Conservation (phyloP, 2,888 invertebrate genomes). For the Selenia dentaria region DNA sequence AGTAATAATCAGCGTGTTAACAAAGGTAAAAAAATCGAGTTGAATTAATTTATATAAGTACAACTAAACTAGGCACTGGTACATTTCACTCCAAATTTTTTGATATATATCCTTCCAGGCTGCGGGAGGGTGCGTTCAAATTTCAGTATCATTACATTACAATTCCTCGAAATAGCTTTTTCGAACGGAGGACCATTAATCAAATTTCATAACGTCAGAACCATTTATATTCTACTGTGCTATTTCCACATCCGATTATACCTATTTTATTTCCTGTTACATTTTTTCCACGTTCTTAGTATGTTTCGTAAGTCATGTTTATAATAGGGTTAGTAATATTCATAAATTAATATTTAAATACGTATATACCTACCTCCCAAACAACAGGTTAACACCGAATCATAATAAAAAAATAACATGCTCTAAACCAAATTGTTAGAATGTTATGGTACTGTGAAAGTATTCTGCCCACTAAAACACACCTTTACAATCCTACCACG, state of each 20-base stretch:
- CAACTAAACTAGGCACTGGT: too few relatives aligned
- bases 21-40: too few relatives aligned
- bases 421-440: too few relatives aligned
- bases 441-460: not conserved
- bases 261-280: constrained; percentile 13
- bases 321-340: too few relatives aligned
- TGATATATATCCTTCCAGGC: constrained; percentile 11
- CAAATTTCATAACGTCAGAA: constrained; percentile 56
- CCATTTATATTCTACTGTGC: constrained; percentile 49
- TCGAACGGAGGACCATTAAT: constrained; percentile 56
- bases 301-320: too few relatives aligned
- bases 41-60: too few relatives aligned
- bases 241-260: constrained; percentile 39
- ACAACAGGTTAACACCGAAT: too few relatives aligned
- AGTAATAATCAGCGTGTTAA: too few relatives aligned
- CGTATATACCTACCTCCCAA: too few relatives aligned
- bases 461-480: not conserved
- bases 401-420: constrained; percentile 8
- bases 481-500: not conserved
- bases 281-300: too few relatives aligned
- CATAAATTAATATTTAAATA: too few relatives aligned
- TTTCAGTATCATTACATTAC: constrained; percentile 43
- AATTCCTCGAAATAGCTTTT: constrained; percentile 46
- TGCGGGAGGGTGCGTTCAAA: constrained; percentile 5
- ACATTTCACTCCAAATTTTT: constrained; percentile 8